Evolutionary conservation across 35 echinoderm and acorn worm genomes (phyloP), one percentile per base, ranked within the genome.

Genomic region (Acanthaster planci): DNA sequence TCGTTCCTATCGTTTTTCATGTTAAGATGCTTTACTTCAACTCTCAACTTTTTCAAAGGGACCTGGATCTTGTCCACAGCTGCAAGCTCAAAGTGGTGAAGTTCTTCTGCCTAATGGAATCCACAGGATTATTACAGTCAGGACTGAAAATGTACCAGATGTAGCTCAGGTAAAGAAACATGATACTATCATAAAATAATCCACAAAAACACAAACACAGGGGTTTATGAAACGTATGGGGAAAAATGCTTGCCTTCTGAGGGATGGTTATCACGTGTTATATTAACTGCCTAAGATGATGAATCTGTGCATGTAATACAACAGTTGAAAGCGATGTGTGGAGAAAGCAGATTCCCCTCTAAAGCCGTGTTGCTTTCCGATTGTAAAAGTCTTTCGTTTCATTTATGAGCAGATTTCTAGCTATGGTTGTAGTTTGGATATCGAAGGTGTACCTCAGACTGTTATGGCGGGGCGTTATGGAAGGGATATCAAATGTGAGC

Each of bases 31-130:
- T 6, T 47, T 12, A 6, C 42, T 47, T 72, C 64, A 19, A 68
- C 9, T 26, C 29, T 19, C 23, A 12, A 14, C 60, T 68, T 22
- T 34, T 12, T 26, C 60, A 10, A 68, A 68, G 60, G 60, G 60
- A 14, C 60, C 60, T 10, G 60, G 60, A 23, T 68, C 7, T 34
- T 68, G 60, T 26, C 60, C 60, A 9, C 60, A 68, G 60, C 60
- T 68, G 17, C 60, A 31, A 34, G 60, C 60, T 68, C 60, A 68
- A 15, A 68, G 34, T 68, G 34, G 23, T 68, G 27, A 68, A 68
- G 60, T 68, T 34, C 60, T 68, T 68, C 60, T 68, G 22, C 60
- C 60, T 26, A 68, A 68, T 8, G 60, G 60, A 68, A 68, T 68
- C 34, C 23, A 68, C 21, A 68, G 23, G 14, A 68, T 10, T 68